Conservation (phyloP, 1,140 invertebrate species). For the Marisa cornuarietis region DNA sequence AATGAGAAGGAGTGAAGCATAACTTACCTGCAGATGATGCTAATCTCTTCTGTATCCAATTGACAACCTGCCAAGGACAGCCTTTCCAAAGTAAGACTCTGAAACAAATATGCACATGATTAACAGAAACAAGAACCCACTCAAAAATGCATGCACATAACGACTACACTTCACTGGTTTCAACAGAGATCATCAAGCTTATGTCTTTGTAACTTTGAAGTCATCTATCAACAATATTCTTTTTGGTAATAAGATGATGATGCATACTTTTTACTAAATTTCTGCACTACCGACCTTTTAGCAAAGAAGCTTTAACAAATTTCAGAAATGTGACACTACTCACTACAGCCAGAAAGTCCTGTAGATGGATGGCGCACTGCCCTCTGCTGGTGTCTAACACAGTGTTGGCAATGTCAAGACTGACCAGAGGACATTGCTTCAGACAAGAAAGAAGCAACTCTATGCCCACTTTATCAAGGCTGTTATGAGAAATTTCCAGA, state of each 20-base stretch:
- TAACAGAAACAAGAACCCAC: not conserved
- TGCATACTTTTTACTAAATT: no score
- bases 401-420: constrained; percentile 32
- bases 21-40: constrained; percentile 31
- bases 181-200: no score
- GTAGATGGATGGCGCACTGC: constrained; percentile 36
- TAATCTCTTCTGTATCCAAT: constrained; percentile 13
- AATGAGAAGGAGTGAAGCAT: no score
- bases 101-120: not conserved
- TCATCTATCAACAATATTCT: no score
- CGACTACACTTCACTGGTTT: no score
- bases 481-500: constrained; percentile 44
- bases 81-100: not conserved
- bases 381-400: constrained; percentile 20
- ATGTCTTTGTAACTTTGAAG: no score
- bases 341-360: constrained; percentile 42
- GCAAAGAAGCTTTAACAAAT: not conserved
- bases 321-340: not conserved
- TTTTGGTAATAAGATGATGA: no score
- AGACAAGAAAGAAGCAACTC: constrained; percentile 43
- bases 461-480: constrained; percentile 42
- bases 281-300: no score
- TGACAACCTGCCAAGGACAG: constrained; percentile 10
- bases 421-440: constrained; percentile 22
- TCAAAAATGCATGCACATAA: no score